Percentiles rank a stretch among this genome's conserved stretches.
Conservation (phyloP, 2,113 vertebrate genomes). For the Clarias macrocephalus region DNA sequence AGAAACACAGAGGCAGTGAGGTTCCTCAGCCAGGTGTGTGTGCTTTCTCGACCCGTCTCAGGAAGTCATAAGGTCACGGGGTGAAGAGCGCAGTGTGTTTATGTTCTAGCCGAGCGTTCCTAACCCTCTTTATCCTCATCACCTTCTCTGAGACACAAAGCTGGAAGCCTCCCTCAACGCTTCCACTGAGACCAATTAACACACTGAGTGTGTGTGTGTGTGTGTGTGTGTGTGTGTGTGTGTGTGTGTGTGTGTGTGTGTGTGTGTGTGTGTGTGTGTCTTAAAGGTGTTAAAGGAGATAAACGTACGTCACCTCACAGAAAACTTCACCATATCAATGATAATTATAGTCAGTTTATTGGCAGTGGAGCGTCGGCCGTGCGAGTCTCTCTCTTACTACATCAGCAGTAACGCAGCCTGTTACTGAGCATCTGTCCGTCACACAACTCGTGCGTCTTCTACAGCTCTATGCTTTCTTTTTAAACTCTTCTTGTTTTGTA, state of each 20-base stretch:
- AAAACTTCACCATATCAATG: not conserved
- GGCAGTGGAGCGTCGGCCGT: too few relatives aligned
- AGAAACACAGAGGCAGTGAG: not conserved
- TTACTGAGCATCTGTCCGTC: too few relatives aligned
- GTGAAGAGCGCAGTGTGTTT: not conserved
- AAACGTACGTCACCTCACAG: too few relatives aligned
- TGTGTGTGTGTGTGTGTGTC: not conserved
- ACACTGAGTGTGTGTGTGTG: conserved; percentile 7
- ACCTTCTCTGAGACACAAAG: not conserved
- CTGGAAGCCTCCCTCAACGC: not conserved
- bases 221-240: conserved; percentile 21
- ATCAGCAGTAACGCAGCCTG: too few relatives aligned
- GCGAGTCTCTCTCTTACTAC: too few relatives aligned
- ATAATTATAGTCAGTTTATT: too few relatives aligned
- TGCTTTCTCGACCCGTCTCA: not conserved
- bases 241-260: conserved; percentile 10
- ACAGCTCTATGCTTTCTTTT: too few relatives aligned
- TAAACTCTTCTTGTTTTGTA: too few relatives aligned
- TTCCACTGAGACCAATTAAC: conserved; percentile 28
- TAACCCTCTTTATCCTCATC: not conserved
- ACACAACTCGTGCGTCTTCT: too few relatives aligned
- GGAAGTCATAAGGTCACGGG: not conserved
- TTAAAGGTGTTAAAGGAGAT: too few relatives aligned
- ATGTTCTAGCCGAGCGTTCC: not conserved
- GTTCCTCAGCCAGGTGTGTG: not conserved